These are phyloP conservation scores for Phylloscopus trochiloides DNA, from an alignment of 2,113 vertebrate genomes.

Conservation along the genomic window DNA sequence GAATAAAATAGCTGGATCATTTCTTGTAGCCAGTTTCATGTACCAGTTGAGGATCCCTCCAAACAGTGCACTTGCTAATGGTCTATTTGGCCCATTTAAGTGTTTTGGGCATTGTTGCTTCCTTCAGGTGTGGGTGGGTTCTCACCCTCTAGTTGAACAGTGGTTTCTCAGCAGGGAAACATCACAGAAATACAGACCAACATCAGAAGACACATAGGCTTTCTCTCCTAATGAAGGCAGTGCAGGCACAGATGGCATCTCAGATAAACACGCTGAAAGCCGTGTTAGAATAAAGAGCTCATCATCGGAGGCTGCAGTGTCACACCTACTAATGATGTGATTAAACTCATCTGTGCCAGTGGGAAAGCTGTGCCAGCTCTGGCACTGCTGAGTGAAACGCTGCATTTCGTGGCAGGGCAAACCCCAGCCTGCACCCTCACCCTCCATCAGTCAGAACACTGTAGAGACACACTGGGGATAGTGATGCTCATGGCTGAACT, in stretches of 20 bases:
- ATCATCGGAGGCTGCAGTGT: constrained; percentile 21
- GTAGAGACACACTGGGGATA: accelerated
- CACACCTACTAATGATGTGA: constrained; percentile 59
- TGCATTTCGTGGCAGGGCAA: not conserved
- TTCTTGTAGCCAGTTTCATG: not conserved
- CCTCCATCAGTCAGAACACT: not conserved
- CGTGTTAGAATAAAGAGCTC: constrained; percentile 38
- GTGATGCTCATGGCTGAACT: not conserved
- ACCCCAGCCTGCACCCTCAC: not conserved
- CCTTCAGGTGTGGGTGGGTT: not conserved
- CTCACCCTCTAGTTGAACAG: not conserved
- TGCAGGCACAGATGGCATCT: constrained; percentile 43
- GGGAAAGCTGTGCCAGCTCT: constrained; percentile 13
- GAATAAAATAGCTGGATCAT: not conserved
- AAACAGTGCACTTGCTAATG: not conserved
- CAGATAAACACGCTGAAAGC: constrained; percentile 1
- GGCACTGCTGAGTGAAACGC: not conserved
- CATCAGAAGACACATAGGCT: not conserved
- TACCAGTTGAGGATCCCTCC: not conserved
- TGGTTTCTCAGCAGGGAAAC: constrained; percentile 23
- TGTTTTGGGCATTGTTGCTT: not conserved
- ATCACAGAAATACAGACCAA: not conserved
- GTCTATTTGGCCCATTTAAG: not conserved
- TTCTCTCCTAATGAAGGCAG: constrained; percentile 34
- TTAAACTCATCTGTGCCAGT: constrained; percentile 32